phyloP scores from a whole-genome alignment of 2,888 invertebrate species.

The Macrosiphum euphorbiae region DNA sequence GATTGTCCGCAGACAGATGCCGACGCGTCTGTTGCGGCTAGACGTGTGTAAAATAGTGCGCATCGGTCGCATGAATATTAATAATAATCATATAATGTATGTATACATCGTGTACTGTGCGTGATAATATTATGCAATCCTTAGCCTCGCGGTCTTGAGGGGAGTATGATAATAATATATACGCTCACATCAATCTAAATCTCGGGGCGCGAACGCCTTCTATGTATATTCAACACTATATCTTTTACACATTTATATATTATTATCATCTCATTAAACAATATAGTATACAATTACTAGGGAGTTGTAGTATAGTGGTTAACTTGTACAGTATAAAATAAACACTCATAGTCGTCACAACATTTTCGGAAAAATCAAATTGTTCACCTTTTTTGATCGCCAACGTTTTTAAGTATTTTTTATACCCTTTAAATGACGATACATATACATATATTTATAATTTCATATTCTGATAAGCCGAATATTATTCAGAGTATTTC shows the following conservation, averaged over 20 bases:
- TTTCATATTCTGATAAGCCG: too few relatives aligned
- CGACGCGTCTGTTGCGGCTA: not conserved
- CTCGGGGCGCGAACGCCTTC: not conserved
- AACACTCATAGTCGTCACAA: too few relatives aligned
- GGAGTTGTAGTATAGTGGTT: not conserved
- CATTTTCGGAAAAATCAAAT: too few relatives aligned
- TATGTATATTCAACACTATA: not conserved
- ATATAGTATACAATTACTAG: not conserved
- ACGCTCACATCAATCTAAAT: not conserved
- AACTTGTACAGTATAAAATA: not conserved
- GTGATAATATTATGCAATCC: not conserved
- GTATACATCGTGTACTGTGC: not conserved
- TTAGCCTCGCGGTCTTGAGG: not conserved
- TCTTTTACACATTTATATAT: not conserved
- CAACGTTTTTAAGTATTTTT: too few relatives aligned
- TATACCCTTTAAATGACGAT: too few relatives aligned
- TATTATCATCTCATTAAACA: not conserved
- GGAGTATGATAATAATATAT: not conserved
- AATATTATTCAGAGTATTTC: too few relatives aligned
- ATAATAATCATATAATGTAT: not conserved
- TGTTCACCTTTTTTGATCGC: too few relatives aligned
- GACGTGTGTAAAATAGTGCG: not conserved
- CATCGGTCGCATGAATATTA: constrained; percentile 1
- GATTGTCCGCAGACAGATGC: not conserved
- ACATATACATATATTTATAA: too few relatives aligned